Conservation (phyloP, 2,797 vertebrate species). For the Coregonus sp. region DNA sequence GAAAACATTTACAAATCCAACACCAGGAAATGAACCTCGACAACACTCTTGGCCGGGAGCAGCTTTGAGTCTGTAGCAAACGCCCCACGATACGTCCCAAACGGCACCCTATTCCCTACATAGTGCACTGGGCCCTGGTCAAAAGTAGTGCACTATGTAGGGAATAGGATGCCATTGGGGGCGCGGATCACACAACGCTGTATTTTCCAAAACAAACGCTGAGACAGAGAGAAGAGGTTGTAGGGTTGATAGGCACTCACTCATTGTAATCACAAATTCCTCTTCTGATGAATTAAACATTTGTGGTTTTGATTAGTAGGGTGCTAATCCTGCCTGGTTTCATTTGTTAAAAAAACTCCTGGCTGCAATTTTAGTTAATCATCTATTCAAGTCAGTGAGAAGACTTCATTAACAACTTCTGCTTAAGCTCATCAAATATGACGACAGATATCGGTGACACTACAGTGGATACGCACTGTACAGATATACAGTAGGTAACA, state of each 20-base stretch:
- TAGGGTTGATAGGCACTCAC: neutral
- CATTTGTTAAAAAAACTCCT: neutral
- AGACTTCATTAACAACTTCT: slow-evolving; percentile 3
- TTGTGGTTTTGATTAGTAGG: slow-evolving; percentile 15
- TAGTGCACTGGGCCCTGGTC: neutral
- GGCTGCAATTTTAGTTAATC: neutral
- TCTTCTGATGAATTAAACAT: slow-evolving; percentile 22
- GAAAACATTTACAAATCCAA: slow-evolving; percentile 50
- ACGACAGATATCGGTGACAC: neutral
- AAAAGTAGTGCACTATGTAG: neutral
- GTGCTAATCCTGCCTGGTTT: neutral
- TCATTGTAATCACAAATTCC: slow-evolving; percentile 13
- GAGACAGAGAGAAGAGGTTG: neutral
- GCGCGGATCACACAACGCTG: neutral
- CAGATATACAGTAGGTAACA: too few species aligned
- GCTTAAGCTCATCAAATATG: neutral
- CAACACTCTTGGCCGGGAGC: slow-evolving; percentile 25
- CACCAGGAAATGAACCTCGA: slow-evolving; percentile 41
- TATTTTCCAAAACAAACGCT: neutral
- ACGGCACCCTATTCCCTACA: neutral
- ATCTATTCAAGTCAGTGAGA: slow-evolving; percentile 4
- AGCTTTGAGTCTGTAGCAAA: slow-evolving; percentile 6
- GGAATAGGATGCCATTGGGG: neutral
- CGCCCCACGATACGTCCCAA: neutral
- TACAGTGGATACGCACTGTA: too few species aligned